phyloP scores from a whole-genome alignment of 2,797 vertebrate species.

The Clarias fuscus region DNA sequence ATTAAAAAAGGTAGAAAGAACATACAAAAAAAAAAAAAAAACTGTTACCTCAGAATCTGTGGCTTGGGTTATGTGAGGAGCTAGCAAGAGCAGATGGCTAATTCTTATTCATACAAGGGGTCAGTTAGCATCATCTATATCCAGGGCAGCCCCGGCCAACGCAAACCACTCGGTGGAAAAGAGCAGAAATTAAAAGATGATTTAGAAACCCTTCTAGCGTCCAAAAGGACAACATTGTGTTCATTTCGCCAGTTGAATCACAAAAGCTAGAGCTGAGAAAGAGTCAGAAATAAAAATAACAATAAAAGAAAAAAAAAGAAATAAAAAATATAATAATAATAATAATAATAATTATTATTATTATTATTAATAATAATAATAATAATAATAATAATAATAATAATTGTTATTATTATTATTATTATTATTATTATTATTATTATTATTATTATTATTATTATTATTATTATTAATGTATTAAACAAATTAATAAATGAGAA shows the following conservation, averaged over 20 bases:
- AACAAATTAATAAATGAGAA: neutral
- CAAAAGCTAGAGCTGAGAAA: neutral
- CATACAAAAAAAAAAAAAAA: no score
- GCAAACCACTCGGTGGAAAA: neutral
- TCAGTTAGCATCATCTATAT: neutral
- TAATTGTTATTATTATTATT: no score
- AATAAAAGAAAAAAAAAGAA: no score
- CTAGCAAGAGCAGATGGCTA: neutral
- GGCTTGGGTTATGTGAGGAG: neutral
- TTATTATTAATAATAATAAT: neutral
- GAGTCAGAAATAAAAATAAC: accelerated
- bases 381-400: neutral
- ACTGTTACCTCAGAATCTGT: neutral
- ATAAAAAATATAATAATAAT: no score
- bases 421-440: no score
- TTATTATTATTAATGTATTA: neutral
- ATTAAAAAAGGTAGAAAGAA: neutral
- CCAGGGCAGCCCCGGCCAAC: neutral
- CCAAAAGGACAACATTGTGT: neutral
- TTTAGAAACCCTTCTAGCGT: neutral
- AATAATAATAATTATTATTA: neutral
- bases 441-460: no score
- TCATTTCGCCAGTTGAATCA: neutral
- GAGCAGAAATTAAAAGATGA: neutral
- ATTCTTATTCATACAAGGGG: neutral